Percentiles rank a stretch among this genome's conserved stretches.
Evolutionary conservation across 2,888 invertebrate genomes (phyloP).

Genomic region (Cheilosia variabilis): DNA sequence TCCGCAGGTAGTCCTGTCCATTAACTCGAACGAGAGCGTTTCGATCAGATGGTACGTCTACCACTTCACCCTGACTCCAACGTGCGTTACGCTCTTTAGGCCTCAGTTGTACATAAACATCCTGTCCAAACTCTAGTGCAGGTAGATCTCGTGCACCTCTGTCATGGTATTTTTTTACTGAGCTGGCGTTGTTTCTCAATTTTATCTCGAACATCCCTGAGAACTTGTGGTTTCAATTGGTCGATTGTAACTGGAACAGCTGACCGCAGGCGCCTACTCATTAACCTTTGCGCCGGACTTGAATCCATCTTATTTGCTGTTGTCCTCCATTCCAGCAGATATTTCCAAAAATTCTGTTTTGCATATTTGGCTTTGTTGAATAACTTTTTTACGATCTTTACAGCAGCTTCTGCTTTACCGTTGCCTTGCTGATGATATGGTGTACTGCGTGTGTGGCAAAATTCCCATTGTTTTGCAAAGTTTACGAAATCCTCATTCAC

Average conservation of each 20-base stretch:
- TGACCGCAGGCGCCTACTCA: conserved; percentile 39
- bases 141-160: conserved; percentile 26
- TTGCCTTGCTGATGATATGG: conserved; percentile 54
- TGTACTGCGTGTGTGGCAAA: conserved; percentile 26
- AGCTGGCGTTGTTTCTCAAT: conserved; percentile 21
- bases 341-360: conserved; percentile 36
- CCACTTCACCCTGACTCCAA: conserved; percentile 5
- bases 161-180: conserved; percentile 26
- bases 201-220: conserved; percentile 10
- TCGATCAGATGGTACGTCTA: too few relatives aligned
- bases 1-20: conserved; percentile 19
- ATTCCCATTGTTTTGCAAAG: conserved; percentile 43
- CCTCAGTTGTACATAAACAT: conserved; percentile 36
- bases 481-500: conserved; percentile 12
- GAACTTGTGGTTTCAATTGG: conserved; percentile 27
- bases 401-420: conserved; percentile 46
- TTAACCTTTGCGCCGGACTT: conserved; percentile 13
- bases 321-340: conserved; percentile 23
- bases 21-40: conserved; percentile 23
- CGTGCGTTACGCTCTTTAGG: conserved; percentile 24
- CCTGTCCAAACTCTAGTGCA: conserved; percentile 31
- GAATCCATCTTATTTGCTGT: conserved; percentile 29
- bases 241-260: conserved; percentile 13
- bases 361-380: conserved; percentile 23
- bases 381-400: conserved; percentile 8